These are phyloP conservation scores for Lagocephalus sceleratus DNA, from an alignment of 2,797 vertebrate species.

Conservation along the genomic window DNA sequence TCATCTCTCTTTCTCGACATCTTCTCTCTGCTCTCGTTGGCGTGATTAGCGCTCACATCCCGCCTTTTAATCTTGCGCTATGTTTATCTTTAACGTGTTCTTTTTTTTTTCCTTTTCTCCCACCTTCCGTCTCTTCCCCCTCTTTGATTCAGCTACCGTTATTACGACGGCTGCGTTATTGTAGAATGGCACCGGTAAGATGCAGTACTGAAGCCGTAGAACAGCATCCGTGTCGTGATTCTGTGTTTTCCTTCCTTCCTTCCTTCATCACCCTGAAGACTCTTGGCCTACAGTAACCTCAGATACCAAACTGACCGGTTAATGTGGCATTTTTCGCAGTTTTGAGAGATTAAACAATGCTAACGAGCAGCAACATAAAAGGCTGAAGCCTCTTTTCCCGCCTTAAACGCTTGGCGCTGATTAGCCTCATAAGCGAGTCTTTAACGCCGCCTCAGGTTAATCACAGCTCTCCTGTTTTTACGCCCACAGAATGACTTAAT, in stretches of 20 bases:
- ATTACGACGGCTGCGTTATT: constrained; percentile 76
- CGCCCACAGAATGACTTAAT: constrained; percentile 28
- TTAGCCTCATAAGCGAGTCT: constrained; percentile 44
- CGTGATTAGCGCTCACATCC: constrained; percentile 42
- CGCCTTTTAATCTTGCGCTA: constrained; percentile 29
- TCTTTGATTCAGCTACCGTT: constrained; percentile 69
- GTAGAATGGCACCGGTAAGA: constrained; percentile 78
- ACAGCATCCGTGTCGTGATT: constrained; percentile 61
- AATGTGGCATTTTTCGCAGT: neutral
- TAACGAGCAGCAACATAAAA: constrained; percentile 19
- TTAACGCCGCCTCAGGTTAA: constrained; percentile 36
- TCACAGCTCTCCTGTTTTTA: constrained; percentile 22
- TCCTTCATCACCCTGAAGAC: constrained; percentile 26
- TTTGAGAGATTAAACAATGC: constrained; percentile 19
- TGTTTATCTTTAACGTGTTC: constrained; percentile 60
- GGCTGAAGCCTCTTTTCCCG: constrained; percentile 11
- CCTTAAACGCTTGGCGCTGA: constrained; percentile 37
- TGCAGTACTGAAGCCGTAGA: constrained; percentile 45
- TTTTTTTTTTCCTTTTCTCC: constrained; percentile 28
- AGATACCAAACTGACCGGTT: constrained; percentile 14
- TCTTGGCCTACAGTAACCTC: constrained; percentile 16
- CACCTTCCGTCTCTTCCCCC: constrained; percentile 35
- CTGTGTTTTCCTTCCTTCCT: constrained; percentile 23
- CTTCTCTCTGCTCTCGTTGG: constrained; percentile 23
- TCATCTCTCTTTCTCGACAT: constrained; percentile 39